These are phyloP conservation scores for Agrochola lota DNA, from an alignment of 2,888 invertebrate genomes.

Conservation along the genomic window DNA sequence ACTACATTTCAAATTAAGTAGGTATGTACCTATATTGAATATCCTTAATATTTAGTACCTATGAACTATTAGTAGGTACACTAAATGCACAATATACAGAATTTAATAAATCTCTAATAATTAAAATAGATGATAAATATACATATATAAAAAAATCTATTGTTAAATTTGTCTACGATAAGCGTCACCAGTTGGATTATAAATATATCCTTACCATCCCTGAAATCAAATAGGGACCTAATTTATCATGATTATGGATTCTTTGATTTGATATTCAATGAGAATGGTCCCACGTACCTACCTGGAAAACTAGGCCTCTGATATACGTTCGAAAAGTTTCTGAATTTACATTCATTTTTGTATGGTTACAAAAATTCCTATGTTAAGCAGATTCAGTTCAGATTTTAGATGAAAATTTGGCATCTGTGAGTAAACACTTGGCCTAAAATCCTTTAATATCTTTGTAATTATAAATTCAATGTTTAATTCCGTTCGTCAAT, in stretches of 20 bases:
- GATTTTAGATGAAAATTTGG: conserved; percentile 71
- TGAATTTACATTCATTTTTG: conserved; percentile 48
- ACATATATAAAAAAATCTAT: conserved; percentile 82
- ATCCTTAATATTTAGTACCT: conserved; percentile 72
- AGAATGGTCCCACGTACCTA: conserved; percentile 88
- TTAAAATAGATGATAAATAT: conserved; percentile 85
- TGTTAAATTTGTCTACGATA: conserved; percentile 85
- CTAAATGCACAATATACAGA: conserved; percentile 88
- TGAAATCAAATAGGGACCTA: conserved; percentile 82
- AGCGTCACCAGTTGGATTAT: conserved; percentile 88
- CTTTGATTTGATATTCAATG: conserved; percentile 85
- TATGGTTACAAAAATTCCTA: conserved; percentile 61
- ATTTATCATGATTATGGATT: conserved; percentile 86
- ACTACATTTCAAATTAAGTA: conserved; percentile 75
- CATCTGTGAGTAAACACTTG: conserved; percentile 75
- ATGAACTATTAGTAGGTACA: conserved; percentile 72
- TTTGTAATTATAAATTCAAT: conserved; percentile 70
- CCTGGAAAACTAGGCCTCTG: conserved; percentile 83
- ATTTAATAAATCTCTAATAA: conserved; percentile 79
- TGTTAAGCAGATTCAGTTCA: conserved; percentile 60
- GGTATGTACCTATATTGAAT: conserved; percentile 63
- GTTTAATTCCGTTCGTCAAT: conserved; percentile 65
- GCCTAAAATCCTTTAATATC: conserved; percentile 70
- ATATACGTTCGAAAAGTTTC: conserved; percentile 65
- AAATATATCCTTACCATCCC: conserved; percentile 83